These are phyloP conservation scores for Coracopsis vasa DNA, from an alignment of 2,113 vertebrate species.

Conservation along the genomic window DNA sequence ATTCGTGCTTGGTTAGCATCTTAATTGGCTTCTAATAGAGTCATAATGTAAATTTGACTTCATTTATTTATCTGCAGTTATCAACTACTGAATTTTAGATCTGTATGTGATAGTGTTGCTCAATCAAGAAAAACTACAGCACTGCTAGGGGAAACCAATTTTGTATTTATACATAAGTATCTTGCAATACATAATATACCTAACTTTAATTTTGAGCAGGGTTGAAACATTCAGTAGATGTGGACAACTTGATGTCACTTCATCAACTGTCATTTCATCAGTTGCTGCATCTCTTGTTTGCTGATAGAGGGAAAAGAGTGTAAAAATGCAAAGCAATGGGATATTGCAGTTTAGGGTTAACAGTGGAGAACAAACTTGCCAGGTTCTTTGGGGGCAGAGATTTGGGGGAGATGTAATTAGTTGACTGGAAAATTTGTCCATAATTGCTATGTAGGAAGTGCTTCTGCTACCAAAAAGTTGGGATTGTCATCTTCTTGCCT, in stretches of 20 bases:
- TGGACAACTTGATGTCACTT: not conserved
- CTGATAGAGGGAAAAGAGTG: not conserved
- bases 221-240: not conserved
- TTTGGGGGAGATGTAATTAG: not conserved
- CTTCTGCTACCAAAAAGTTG: not conserved
- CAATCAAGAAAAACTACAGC: not conserved
- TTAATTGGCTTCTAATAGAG: conserved; percentile 54
- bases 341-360: not conserved
- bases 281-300: not conserved
- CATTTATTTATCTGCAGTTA: conserved; percentile 27
- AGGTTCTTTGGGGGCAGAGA: not conserved
- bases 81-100: not conserved
- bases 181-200: not conserved
- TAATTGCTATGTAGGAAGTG: not conserved
- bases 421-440: not conserved
- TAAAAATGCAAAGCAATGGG: not conserved
- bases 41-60: conserved; percentile 17
- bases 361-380: not conserved
- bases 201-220: not conserved
- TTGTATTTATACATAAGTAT: not conserved
- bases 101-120: conserved; percentile 16
- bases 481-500: not conserved
- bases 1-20: conserved; percentile 19
- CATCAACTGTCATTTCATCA: not conserved
- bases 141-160: not conserved